These are phyloP conservation scores for Dendrocincla tyrannina DNA, from an alignment of 2,797 vertebrate species.

Conservation along the genomic window DNA sequence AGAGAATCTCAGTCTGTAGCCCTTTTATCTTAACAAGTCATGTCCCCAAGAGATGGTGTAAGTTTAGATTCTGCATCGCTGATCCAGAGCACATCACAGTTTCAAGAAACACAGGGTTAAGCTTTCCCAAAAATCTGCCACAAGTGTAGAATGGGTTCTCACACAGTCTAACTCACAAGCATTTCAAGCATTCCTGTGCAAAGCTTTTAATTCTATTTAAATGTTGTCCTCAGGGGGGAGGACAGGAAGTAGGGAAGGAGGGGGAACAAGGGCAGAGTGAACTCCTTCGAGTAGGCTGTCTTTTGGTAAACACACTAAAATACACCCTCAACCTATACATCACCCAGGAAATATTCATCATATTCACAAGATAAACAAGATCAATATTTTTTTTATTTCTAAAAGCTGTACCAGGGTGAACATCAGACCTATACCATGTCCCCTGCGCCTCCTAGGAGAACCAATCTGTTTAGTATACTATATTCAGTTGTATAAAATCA, in stretches of 20 bases:
- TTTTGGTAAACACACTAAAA: not conserved
- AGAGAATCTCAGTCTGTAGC: not conserved
- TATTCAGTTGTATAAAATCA: not conserved
- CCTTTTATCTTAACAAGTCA: not conserved
- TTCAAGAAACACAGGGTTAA: not conserved
- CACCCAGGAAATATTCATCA: not conserved
- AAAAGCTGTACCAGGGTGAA: not conserved
- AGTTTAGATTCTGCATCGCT: not conserved
- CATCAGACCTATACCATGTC: not conserved
- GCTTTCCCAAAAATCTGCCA: conserved; percentile 17
- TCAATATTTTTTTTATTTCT: not conserved
- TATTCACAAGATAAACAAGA: not conserved
- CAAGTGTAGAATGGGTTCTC: not conserved
- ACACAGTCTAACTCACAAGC: not conserved
- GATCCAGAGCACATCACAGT: not conserved
- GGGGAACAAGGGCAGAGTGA: not conserved
- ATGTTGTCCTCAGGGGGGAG: not conserved
- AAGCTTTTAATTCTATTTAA: conserved; percentile 22
- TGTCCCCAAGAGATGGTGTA: not conserved
- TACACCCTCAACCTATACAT: not conserved
- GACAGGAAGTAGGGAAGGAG: not conserved
- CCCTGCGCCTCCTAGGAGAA: not conserved
- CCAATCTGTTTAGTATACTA: not conserved
- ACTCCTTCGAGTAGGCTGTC: not conserved
- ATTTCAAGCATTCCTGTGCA: not conserved